phyloP scores from a whole-genome alignment of 1,140 invertebrate genomes.

The Tetranychus urticae region DNA sequence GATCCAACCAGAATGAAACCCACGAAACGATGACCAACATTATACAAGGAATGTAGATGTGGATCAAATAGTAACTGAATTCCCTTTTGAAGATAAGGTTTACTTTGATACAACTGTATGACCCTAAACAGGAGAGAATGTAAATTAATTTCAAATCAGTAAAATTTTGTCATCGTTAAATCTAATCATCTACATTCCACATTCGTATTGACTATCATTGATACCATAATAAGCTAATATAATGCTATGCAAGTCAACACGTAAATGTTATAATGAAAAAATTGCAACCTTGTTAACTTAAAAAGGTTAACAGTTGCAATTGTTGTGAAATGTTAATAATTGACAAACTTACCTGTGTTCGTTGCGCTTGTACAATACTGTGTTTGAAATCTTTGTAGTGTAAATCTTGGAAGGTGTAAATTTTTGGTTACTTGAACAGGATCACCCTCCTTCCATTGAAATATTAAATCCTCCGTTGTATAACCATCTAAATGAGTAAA shows the following conservation, averaged over 20 bases:
- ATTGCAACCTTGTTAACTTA: no score
- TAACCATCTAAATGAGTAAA: conserved; percentile 47
- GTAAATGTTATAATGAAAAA: no score
- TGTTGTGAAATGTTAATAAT: not conserved
- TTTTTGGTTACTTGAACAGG: conserved; percentile 84
- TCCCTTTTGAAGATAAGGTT: conserved; percentile 82
- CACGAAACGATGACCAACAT: conserved; percentile 91
- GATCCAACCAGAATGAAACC: conserved; percentile 93
- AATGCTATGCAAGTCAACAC: no score
- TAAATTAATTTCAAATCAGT: not conserved
- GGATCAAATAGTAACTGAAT: conserved; percentile 92
- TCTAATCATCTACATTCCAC: not conserved
- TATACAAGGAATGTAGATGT: conserved; percentile 86
- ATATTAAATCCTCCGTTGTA: conserved; percentile 78
- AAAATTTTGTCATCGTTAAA: not conserved
- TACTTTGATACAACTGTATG: conserved; percentile 83
- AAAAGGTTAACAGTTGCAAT: not conserved
- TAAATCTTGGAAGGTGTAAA: conserved; percentile 72
- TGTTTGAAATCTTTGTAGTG: conserved; percentile 66
- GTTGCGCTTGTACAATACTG: conserved; percentile 88
- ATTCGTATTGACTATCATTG: no score
- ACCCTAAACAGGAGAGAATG: conserved; percentile 18
- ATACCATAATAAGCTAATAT: no score
- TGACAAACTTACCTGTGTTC: conserved; percentile 29
- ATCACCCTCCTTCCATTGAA: conserved; percentile 75